Evolutionary conservation across 1,140 invertebrate species (phyloP), one percentile per base, ranked within the genome.

Genomic region (Anagrus nilaparvatae): DNA sequence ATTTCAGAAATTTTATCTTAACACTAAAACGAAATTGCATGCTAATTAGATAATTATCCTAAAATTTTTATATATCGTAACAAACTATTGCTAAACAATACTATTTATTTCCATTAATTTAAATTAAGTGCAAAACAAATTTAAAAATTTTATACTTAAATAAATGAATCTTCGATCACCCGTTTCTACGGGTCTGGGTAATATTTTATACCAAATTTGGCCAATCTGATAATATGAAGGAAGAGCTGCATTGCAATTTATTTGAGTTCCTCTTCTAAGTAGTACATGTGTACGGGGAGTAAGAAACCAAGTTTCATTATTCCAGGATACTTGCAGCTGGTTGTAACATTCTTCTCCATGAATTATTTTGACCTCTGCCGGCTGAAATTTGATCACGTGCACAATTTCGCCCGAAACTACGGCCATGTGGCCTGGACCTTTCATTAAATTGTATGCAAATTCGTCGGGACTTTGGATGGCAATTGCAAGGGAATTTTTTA

Each of bases 371-470:
- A 46, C 44, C 4, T 36, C 37, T 1, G 43, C 36, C 3, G 44
- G 40, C 12, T 33, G 10, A 23, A 45, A 54, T 37, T 51, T 48
- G 3, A 46, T 28, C 0, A 54, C 20, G 14, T 49, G 36, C 2
- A 54, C 28, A 3, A 43, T 20, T 39, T 51, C 50, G 5, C 52
- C 45, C 0, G 44, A 34, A 5, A 44, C 19, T 0, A 37, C 17
- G 0, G 44, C 46, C 9, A 36, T 44, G n/a, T 52, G 51, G 0
- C 54, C 54, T 12, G 17, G 41, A 4, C 21, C 24, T 20, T 50
- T 49, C 43, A 49, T 52, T 1, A 49, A 41, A 1, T 16, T 38
- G 12, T 39, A 45, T 0, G 49, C 54, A 40, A 55, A 55, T 28
- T 49, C 34, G 5, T 48, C 44, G 1, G 51, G 49, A 9, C 32